Evolutionary conservation across 2,797 vertebrate species (phyloP).

Genomic region (Chromobotia macracanthus): DNA sequence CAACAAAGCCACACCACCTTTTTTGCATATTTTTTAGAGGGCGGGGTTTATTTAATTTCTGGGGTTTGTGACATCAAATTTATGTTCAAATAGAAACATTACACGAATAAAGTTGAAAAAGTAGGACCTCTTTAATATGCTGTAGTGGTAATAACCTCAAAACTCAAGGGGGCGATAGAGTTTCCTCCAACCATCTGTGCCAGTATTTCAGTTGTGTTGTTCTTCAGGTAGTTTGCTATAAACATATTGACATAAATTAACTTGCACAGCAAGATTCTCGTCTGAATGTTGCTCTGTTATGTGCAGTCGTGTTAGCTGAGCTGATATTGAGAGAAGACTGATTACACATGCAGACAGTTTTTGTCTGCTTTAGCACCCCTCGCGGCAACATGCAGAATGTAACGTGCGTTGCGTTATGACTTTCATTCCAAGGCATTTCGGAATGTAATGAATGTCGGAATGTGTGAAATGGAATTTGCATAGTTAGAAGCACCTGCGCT

Average conservation of each 20-base stretch:
- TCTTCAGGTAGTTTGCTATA: neutral
- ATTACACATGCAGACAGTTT: neutral
- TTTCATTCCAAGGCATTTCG: too few relatives aligned
- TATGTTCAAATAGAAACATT: too few relatives aligned
- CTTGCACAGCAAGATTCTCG: neutral
- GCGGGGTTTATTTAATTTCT: too few relatives aligned
- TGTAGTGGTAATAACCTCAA: neutral
- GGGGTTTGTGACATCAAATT: too few relatives aligned
- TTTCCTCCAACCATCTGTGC: slow-evolving; percentile 2
- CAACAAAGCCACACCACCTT: too few relatives aligned
- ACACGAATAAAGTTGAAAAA: too few relatives aligned
- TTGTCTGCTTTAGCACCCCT: neutral
- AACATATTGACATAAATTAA: neutral
- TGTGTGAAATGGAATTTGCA: neutral
- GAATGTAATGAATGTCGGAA: neutral
- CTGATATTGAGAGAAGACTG: neutral
- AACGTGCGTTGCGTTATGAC: neutral
- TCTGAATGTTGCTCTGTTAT: neutral
- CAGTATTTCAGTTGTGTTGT: neutral
- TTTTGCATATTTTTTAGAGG: too few relatives aligned
- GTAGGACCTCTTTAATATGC: neutral
- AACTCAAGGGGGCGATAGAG: slow-evolving; percentile 39
- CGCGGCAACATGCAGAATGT: neutral
- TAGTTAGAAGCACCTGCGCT: neutral
- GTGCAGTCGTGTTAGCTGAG: neutral